Percentiles rank a stretch among this genome's conserved stretches.
These are phyloP conservation scores for Macrocentrus cingulum DNA, from an alignment of 1,140 invertebrate genomes.

Conservation along the genomic window DNA sequence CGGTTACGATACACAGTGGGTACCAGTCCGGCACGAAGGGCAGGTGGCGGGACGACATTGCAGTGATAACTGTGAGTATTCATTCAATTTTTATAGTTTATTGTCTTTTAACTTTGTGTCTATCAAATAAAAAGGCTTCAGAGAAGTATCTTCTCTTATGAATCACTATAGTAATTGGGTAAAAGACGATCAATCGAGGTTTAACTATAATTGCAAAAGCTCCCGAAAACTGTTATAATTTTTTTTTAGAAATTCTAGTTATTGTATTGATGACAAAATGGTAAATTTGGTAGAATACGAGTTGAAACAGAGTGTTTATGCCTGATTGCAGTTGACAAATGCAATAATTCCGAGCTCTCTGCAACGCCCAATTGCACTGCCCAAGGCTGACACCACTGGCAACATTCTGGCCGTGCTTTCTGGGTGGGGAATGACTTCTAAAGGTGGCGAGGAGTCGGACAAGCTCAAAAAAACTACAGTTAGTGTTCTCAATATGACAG, in stretches of 20 bases:
- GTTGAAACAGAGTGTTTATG: no score
- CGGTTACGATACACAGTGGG: conserved; percentile 9
- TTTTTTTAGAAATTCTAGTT: no score
- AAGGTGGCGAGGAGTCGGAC: conserved; percentile 8
- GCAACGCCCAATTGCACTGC: conserved; percentile 18
- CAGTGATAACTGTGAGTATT: conserved; percentile 17
- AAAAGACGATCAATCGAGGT: no score
- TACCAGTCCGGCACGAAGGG: background rate
- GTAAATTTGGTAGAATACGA: no score
- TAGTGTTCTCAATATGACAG: conserved; percentile 16
- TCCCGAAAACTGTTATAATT: no score
- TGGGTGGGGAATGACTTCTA: conserved; percentile 25
- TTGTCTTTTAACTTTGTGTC: background rate
- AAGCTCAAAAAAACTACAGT: conserved; percentile 22
- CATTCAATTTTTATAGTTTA: background rate
- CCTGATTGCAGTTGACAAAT: conserved; percentile 7
- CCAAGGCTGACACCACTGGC: conserved; percentile 6
- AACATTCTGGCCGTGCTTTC: conserved; percentile 10
- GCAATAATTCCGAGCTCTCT: background rate
- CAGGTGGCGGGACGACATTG: conserved; percentile 21
- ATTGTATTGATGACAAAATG: no score
- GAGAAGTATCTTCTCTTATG: no score
- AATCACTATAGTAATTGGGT: no score
- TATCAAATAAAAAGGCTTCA: no score
- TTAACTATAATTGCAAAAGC: no score